phyloP scores from a whole-genome alignment of 1,140 invertebrate genomes.

The Drosophila ercepeae region DNA sequence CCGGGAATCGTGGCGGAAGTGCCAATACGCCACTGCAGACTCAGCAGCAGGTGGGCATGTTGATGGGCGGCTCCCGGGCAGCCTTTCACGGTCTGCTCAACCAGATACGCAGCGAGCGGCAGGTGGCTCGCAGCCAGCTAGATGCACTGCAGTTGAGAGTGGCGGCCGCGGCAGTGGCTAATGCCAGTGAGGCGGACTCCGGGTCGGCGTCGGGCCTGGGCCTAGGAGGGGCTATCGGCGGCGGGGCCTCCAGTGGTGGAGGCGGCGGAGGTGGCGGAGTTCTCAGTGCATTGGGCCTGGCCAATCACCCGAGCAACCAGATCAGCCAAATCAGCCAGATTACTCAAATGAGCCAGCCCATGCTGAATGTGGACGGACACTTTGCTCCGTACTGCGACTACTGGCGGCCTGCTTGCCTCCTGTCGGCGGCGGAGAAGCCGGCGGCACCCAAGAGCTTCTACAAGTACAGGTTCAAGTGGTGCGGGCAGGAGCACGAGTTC shows the following conservation, averaged over 20 bases:
- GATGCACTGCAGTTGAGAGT: slow-evolving; percentile 62
- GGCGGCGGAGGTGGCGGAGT: slow-evolving; percentile 11
- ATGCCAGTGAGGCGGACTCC: slow-evolving; percentile 6
- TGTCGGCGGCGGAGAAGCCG: slow-evolving; percentile 80
- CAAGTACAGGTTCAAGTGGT: slow-evolving; percentile 91
- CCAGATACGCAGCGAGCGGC: slow-evolving; percentile 64
- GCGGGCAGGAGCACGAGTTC: slow-evolving; percentile 85
- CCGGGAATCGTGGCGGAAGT: background rate
- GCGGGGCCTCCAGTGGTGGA: background rate
- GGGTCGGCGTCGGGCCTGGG: slow-evolving; percentile 1
- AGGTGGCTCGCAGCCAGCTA: slow-evolving; percentile 42
- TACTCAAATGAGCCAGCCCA: slow-evolving; percentile 54
- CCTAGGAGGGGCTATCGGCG: background rate
- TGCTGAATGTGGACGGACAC: slow-evolving; percentile 75
- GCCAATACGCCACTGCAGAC: slow-evolving; percentile 14
- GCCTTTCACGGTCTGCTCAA: slow-evolving; percentile 67
- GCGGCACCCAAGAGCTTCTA: slow-evolving; percentile 90
- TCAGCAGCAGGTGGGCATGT: slow-evolving; percentile 48
- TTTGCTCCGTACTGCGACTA: slow-evolving; percentile 78
- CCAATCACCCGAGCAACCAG: slow-evolving; percentile 37
- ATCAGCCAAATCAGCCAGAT: slow-evolving; percentile 42
- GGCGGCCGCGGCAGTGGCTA: slow-evolving; percentile 29
- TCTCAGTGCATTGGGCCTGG: slow-evolving; percentile 9
- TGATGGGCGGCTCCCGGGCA: slow-evolving; percentile 31
- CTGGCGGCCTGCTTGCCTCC: slow-evolving; percentile 72